phyloP scores from a whole-genome alignment of 2,888 invertebrate species.

The Diplolepis rosae region DNA sequence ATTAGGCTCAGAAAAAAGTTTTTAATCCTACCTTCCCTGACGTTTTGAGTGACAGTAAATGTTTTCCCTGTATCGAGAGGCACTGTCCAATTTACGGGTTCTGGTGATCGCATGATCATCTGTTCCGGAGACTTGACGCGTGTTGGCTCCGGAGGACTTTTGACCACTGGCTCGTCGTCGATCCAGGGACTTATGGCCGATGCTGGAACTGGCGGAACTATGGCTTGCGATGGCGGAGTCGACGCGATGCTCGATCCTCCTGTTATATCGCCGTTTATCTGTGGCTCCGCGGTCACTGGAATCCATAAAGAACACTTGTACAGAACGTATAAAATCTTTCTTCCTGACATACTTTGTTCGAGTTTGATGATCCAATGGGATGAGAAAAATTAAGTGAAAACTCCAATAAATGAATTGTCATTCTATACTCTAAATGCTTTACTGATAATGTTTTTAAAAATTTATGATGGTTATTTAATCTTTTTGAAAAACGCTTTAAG shows the following conservation, averaged over 20 bases:
- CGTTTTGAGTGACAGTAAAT: constrained; percentile 94
- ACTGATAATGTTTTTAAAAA: neutral
- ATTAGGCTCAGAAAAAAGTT: no score
- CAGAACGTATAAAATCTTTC: constrained; percentile 34
- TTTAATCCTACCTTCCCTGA: constrained; percentile 82
- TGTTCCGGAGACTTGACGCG: constrained; percentile 95
- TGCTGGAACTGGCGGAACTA: constrained; percentile 79
- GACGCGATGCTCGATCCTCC: constrained; percentile 61
- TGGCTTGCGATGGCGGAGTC: constrained; percentile 74
- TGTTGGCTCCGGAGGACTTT: constrained; percentile 94
- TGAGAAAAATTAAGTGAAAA: neutral
- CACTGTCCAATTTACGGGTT: constrained; percentile 96
- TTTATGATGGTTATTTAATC: no score
- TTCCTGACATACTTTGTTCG: neutral
- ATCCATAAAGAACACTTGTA: constrained; percentile 62
- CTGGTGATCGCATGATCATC: constrained; percentile 93
- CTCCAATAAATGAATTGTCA: neutral
- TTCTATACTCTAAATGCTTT: neutral
- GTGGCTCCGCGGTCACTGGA: constrained; percentile 71
- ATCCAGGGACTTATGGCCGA: constrained; percentile 73
- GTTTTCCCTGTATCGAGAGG: constrained; percentile 95
- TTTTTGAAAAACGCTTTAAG: no score
- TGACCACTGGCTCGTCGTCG: constrained; percentile 84
- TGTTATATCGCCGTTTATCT: constrained; percentile 66
- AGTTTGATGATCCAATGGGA: constrained; percentile 6